Evolutionary conservation across 2,888 invertebrate species (phyloP).

Genomic region (Eupithecia abbreviata): DNA sequence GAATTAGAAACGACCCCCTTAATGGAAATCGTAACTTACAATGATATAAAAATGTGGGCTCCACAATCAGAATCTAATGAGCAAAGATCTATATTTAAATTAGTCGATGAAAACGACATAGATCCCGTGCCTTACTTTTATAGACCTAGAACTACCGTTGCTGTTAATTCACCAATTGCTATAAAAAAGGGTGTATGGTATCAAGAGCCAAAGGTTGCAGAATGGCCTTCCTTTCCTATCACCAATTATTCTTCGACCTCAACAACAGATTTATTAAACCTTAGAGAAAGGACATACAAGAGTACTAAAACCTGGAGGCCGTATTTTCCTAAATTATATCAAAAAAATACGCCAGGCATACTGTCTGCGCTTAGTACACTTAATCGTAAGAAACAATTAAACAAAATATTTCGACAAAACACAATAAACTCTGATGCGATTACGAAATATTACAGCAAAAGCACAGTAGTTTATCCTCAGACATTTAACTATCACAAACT

Average conservation of each 20-base stretch:
- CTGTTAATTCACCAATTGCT: background rate
- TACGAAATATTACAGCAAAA: background rate
- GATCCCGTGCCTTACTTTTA: background rate
- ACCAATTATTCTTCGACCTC: background rate
- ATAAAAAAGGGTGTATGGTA: conserved; percentile 4
- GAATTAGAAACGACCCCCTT: background rate
- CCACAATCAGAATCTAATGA: background rate
- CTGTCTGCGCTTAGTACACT: background rate
- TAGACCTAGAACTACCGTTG: background rate
- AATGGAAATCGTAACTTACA: background rate
- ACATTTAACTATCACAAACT: background rate
- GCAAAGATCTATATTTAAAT: background rate
- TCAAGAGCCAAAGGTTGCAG: background rate
- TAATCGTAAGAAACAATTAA: background rate
- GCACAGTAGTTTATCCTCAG: background rate
- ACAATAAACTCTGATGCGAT: background rate
- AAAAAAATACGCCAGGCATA: background rate
- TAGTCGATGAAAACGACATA: background rate
- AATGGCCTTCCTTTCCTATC: conserved; percentile 1
- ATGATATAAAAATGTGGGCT: background rate
- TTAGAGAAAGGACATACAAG: background rate
- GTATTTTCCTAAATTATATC: conserved; percentile 21
- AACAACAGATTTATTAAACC: background rate
- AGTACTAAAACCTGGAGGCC: conserved; percentile 27
- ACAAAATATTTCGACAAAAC: background rate